Conservation (phyloP, 2,113 vertebrate genomes). For the Tricholaema leucomelas region DNA sequence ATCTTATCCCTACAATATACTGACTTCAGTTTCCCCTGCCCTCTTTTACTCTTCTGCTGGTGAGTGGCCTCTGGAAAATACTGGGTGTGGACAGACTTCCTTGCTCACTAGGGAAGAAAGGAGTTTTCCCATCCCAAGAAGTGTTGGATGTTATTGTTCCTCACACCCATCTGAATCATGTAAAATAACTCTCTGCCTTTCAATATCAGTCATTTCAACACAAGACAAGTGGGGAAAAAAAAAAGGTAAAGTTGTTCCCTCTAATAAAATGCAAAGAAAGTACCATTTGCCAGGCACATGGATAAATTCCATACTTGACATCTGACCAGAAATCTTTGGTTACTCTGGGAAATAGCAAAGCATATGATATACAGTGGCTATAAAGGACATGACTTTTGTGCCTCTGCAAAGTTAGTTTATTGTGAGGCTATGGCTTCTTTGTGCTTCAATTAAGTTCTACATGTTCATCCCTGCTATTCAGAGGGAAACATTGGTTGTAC, state of each 20-base stretch:
- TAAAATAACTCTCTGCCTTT: neutral
- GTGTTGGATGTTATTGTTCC: conserved; percentile 46
- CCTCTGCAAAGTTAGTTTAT: neutral
- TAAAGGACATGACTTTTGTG: neutral
- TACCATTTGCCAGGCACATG: neutral
- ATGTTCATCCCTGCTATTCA: neutral
- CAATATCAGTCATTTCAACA: conserved; percentile 23
- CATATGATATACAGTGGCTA: neutral
- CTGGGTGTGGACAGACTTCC: conserved; percentile 65
- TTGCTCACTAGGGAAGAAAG: conserved; percentile 56
- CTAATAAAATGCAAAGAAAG: neutral
- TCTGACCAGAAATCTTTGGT: neutral
- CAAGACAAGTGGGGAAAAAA: neutral
- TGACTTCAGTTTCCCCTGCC: conserved; percentile 24
- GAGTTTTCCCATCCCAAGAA: conserved; percentile 69
- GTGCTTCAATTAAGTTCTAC: neutral
- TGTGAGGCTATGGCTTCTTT: neutral
- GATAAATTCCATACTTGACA: neutral
- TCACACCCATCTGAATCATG: conserved; percentile 43
- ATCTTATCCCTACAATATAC: conserved; percentile 53
- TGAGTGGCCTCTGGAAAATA: conserved; percentile 51
- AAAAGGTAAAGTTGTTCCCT: neutral
- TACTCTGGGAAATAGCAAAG: neutral
- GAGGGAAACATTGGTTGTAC: neutral
- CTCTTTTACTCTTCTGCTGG: neutral